Evolutionary conservation across 1,140 invertebrate genomes (phyloP).

Genomic region (Notospermus geniculatus): DNA sequence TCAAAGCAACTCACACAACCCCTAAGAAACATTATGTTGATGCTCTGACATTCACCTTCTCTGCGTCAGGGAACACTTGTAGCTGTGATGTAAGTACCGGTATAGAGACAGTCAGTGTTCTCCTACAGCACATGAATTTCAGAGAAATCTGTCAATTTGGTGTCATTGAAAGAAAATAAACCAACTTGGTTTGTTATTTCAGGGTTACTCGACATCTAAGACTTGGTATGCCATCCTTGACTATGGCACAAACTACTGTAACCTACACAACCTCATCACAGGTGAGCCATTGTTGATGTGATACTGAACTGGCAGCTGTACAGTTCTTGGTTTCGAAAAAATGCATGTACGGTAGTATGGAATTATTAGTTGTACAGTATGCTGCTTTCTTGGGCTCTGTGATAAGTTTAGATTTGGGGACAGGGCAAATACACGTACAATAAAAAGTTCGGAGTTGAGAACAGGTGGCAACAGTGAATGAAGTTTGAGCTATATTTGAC

Average conservation of each 20-base stretch:
- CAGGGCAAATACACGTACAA: neutral
- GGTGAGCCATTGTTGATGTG: conserved; percentile 28
- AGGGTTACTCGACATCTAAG: conserved; percentile 57
- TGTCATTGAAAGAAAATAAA: neutral
- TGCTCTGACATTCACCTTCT: conserved; percentile 54
- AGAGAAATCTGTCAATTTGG: neutral
- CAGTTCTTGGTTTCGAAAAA: neutral
- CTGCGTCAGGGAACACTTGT: conserved; percentile 34
- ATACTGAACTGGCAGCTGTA: neutral
- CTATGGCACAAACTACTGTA: conserved; percentile 61
- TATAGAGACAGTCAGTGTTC: neutral
- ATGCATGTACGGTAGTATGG: neutral
- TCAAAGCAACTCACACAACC: conserved; percentile 54
- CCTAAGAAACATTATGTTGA: conserved; percentile 53
- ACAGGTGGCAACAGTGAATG: neutral
- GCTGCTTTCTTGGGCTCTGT: neutral
- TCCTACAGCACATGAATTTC: neutral
- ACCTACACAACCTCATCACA: conserved; percentile 58
- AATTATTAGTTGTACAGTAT: neutral
- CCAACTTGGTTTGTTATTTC: conserved; percentile 5
- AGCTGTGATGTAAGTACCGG: conserved; percentile 43
- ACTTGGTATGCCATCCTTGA: conserved; percentile 58
- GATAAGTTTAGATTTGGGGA: neutral
- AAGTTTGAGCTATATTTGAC: neutral
- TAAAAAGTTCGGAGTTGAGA: neutral